Evolutionary conservation across 2,113 vertebrate species (phyloP), one percentile per base, ranked within the genome.

Genomic region (Malaclemys terrapin): DNA sequence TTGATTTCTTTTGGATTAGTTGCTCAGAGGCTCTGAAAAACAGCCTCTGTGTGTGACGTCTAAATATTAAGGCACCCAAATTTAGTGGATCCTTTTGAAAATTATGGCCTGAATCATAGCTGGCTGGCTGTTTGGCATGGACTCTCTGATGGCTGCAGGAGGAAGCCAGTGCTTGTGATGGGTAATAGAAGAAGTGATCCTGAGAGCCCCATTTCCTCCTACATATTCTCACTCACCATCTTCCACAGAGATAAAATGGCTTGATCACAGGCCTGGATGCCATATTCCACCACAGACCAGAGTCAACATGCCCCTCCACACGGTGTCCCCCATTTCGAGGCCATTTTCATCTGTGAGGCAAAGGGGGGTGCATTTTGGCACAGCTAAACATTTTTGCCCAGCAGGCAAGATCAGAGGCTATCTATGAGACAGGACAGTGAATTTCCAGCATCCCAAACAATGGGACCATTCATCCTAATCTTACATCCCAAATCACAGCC

Each of bases 141-240:
- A 5, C 11, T 54, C 12, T 65, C 50, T 4, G 45, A 42, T 65
- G 24, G 24, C 49, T 59, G 20, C 16, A 54, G 5, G 25, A 1
- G 12, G 20, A 6, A 53, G 6, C 8, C 0, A 0, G 49, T 89
- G 25, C 78, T 45, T 78, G 42, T 78, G 45, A 78, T 5, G 11
- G 38, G 8, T 12, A 25, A 25, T 45, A 13, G 9, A 20, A 52
- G 47, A 80, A 20, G 49, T 22, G 29, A 52, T n/a, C 42, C 83
- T 75, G 50, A 3, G 1, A 4, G 2, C 45, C 50, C 47, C 3
- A 0, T 11, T 35, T 29, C 5, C 16, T 38, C 14, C 5, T 13
- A 2, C 2, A 8, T 5, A 62, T 35, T 42, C 38, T 42, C 25
- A 5, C 22, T 22, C 2, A 0, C 47, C 75, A 29, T 54, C 83